Evolutionary conservation across 2,113 vertebrate species (phyloP).

Genomic region (Eulacestoma nigropectus): DNA sequence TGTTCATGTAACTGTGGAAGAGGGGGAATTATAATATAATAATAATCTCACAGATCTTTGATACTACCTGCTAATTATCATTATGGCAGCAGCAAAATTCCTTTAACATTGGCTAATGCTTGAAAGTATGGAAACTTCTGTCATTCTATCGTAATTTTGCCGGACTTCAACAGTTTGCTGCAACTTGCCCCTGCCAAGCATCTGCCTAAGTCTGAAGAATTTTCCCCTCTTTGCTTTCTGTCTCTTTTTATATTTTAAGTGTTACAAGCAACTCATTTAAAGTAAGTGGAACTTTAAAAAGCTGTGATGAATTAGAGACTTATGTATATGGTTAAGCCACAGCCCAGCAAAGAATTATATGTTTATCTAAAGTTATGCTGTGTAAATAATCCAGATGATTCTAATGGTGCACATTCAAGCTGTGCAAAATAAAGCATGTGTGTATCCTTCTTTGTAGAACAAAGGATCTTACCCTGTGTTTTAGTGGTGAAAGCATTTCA

Average conservation of each 20-base stretch:
- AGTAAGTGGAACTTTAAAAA: neutral
- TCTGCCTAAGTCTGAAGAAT: neutral
- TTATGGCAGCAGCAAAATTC: neutral
- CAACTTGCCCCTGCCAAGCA: neutral
- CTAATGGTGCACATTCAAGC: neutral
- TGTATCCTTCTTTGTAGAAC: neutral
- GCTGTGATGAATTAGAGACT: neutral
- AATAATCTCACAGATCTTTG: neutral
- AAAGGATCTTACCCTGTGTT: neutral
- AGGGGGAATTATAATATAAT: neutral
- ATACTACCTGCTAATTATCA: neutral
- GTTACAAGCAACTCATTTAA: neutral
- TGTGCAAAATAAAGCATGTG: neutral
- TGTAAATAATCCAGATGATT: neutral
- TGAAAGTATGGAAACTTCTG: neutral
- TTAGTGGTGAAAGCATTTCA: neutral
- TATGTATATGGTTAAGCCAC: neutral
- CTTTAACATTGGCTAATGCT: neutral
- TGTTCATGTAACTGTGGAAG: neutral
- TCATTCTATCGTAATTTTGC: neutral
- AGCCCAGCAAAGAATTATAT: neutral
- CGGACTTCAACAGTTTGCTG: neutral
- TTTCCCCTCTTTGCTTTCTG: neutral
- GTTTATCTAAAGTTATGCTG: neutral
- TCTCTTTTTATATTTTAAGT: neutral